Evolutionary conservation across 2,797 vertebrate genomes (phyloP).

Genomic region (Zalophus californianus): DNA sequence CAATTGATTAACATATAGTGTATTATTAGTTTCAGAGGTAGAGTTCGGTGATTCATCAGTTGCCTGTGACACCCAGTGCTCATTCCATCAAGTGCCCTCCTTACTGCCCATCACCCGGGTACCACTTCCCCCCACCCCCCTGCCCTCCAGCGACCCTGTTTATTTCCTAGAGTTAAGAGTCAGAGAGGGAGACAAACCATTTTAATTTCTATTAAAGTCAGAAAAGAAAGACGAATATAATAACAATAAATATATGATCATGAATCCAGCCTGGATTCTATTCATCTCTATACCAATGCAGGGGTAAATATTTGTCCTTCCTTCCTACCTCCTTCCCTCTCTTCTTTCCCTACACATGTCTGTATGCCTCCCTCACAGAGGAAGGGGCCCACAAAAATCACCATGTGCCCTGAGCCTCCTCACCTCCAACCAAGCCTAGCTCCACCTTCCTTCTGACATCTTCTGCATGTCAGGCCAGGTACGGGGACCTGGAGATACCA

Average conservation of each 20-base stretch:
- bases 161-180: neutral
- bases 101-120: neutral
- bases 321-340: no score
- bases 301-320: no score
- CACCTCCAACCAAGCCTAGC: neutral
- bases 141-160: neutral
- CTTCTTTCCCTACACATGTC: no score
- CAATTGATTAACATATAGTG: neutral
- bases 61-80: neutral
- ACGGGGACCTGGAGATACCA: neutral
- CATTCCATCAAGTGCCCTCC: neutral
- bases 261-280: neutral
- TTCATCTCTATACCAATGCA: neutral
- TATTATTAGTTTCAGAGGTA: neutral
- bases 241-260: neutral
- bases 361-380: neutral
- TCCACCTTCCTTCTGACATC: neutral
- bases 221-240: neutral
- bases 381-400: neutral
- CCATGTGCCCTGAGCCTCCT: neutral
- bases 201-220: neutral
- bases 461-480: neutral
- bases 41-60: neutral
- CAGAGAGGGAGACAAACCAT: neutral
- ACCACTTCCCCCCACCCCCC: neutral